Conservation (phyloP, 2,797 vertebrate genomes). For the Meda fulgida region DNA sequence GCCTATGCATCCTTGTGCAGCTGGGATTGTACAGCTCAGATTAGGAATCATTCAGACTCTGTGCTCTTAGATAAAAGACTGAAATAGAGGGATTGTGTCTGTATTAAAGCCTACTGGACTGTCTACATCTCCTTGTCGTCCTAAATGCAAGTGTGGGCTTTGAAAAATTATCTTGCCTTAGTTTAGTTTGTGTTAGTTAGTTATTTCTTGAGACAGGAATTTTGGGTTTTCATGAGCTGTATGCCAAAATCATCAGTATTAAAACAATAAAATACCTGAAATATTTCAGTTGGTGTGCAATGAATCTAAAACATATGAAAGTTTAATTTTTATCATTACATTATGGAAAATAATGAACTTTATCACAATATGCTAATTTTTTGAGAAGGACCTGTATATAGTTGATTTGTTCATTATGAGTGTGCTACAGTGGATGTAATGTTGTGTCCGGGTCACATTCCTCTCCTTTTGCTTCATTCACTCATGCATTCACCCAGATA, state of each 20-base stretch:
- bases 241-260: too few relatives aligned
- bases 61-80: neutral
- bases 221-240: too few relatives aligned
- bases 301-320: too few relatives aligned
- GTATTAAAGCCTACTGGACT: neutral
- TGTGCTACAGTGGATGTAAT: neutral
- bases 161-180: constrained; percentile 7
- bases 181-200: constrained; percentile 35
- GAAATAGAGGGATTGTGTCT: neutral
- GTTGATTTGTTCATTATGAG: neutral
- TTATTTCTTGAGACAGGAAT: too few relatives aligned
- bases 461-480: neutral
- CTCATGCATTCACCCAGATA: neutral
- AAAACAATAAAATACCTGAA: too few relatives aligned
- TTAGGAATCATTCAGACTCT: neutral
- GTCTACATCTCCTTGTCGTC: neutral
- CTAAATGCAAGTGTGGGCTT: neutral
- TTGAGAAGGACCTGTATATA: too few relatives aligned
- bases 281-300: too few relatives aligned
- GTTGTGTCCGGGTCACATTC: neutral
- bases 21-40: neutral
- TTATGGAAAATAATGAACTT: too few relatives aligned
- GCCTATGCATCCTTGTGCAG: neutral
- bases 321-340: too few relatives aligned
- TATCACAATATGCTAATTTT: too few relatives aligned